Evolutionary conservation across 64 coral and sea anemone species (phyloP).

Genomic region (Astreopora myriophthalma): DNA sequence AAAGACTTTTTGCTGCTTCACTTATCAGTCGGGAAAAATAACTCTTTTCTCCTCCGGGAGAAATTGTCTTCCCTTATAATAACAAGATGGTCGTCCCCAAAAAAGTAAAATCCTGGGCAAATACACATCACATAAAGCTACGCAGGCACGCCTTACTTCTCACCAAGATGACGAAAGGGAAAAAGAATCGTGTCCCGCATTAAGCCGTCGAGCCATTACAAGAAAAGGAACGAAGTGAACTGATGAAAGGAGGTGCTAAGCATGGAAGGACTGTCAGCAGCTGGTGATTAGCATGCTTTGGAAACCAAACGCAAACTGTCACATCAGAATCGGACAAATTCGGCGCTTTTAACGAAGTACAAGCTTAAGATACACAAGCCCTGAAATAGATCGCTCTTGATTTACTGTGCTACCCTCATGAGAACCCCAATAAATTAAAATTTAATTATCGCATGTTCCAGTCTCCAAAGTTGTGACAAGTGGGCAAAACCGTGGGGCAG

Average conservation of each 20-base stretch:
- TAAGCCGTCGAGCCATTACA: background rate
- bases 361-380: background rate
- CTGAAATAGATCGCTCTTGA: constrained; percentile 1
- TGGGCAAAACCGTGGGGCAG: too few species aligned
- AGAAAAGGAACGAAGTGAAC: background rate
- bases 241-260: background rate
- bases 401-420: background rate
- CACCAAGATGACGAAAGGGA: too few species aligned
- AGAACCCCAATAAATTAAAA: constrained; percentile 37
- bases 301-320: background rate
- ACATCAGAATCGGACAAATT: background rate
- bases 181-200: background rate
- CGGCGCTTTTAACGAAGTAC: background rate
- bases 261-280: too few species aligned
- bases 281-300: background rate
- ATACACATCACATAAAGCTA: too few species aligned
- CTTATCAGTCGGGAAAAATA: too few species aligned
- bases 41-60: too few species aligned
- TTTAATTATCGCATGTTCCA: background rate
- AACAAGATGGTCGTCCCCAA: too few species aligned
- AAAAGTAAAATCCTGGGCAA: too few species aligned
- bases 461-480: background rate
- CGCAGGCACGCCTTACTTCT: too few species aligned
- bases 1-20: too few species aligned
- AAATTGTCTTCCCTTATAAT: too few species aligned